Percentiles rank a stretch among this genome's conserved stretches.
These are phyloP conservation scores for Aptenodytes patagonicus DNA, from an alignment of 2,113 vertebrate genomes.

Conservation along the genomic window DNA sequence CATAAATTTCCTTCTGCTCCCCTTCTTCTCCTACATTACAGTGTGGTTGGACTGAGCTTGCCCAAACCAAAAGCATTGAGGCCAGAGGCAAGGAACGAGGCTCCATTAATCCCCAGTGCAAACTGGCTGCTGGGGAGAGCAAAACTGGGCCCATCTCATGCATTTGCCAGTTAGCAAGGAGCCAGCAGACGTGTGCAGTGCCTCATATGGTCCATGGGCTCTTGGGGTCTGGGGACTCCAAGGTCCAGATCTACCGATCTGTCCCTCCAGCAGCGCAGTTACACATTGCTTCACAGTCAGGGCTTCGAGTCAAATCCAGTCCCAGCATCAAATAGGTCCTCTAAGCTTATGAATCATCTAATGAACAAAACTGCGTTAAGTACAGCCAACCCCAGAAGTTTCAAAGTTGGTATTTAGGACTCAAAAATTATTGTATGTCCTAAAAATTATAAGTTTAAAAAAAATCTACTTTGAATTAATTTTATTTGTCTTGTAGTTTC, in stretches of 20 bases:
- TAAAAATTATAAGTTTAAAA: not conserved
- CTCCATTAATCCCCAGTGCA: not conserved
- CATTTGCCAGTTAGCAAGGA: not conserved
- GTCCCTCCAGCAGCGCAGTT: not conserved
- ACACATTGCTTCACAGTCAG: not conserved
- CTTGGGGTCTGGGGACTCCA: not conserved
- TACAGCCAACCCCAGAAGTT: not conserved
- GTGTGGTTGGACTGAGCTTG: not conserved
- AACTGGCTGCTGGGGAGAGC: not conserved
- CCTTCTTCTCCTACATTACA: not conserved
- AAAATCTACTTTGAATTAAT: not conserved
- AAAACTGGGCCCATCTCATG: not conserved
- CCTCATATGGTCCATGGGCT: not conserved
- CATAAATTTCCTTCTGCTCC: not conserved
- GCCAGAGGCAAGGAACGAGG: not conserved
- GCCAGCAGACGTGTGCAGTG: not conserved
- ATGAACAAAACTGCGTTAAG: not conserved
- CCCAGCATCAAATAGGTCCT: not conserved
- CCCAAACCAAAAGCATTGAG: not conserved
- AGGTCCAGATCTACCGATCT: not conserved
- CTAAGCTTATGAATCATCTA: not conserved
- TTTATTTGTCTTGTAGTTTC: not conserved
- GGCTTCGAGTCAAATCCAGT: not conserved
- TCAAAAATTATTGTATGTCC: not conserved
- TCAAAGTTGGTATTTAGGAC: not conserved